phyloP scores from a whole-genome alignment of 2,888 invertebrate genomes.

The Eutolmus rufibarbis region DNA sequence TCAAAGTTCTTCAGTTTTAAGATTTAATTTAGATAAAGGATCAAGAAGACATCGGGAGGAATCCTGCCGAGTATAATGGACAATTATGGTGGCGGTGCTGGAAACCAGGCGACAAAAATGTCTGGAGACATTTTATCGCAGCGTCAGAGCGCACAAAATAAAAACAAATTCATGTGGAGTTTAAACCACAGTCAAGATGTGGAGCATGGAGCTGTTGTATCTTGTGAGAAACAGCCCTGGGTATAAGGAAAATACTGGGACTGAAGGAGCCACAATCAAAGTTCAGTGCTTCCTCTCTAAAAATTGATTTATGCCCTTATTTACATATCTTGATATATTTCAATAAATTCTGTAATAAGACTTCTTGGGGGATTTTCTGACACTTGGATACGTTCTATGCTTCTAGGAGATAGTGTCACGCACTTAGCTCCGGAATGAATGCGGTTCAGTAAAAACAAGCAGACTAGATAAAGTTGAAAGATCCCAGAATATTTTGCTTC shows the following conservation, averaged over 20 bases:
- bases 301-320: slow-evolving; percentile 26
- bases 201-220: not conserved
- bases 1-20: slow-evolving; percentile 17
- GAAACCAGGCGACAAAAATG: slow-evolving; percentile 35
- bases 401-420: slow-evolving; percentile 9
- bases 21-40: slow-evolving; percentile 36
- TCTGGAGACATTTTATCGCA: slow-evolving; percentile 33
- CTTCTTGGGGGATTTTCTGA: not conserved
- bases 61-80: slow-evolving; percentile 34
- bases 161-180: slow-evolving; percentile 8
- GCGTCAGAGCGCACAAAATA: not conserved
- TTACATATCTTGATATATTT: slow-evolving; percentile 36
- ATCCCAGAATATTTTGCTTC: not conserved
- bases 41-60: slow-evolving; percentile 31
- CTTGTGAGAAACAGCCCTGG: not conserved
- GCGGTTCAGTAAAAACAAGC: not conserved
- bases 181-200: not conserved
- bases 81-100: slow-evolving; percentile 20
- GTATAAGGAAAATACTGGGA: not conserved
- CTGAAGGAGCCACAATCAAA: not conserved
- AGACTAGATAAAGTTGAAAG: not conserved
- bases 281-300: slow-evolving; percentile 17
- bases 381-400: slow-evolving; percentile 5
- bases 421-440: slow-evolving; percentile 1
- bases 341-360: slow-evolving; percentile 20